These are phyloP conservation scores for Vanessa tameamea DNA, from an alignment of 1,140 invertebrate genomes.

Conservation along the genomic window DNA sequence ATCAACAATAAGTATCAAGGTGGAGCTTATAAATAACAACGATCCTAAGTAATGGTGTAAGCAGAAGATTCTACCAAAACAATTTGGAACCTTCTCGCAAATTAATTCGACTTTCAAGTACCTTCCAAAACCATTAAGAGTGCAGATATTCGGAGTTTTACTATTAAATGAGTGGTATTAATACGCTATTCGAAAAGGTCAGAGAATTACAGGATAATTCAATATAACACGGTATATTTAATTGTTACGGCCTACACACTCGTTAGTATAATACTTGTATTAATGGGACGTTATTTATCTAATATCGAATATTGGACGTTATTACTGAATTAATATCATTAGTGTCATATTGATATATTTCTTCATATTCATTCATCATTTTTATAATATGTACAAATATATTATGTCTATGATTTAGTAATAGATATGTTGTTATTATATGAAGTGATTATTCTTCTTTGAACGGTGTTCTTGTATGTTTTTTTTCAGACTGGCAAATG, in stretches of 20 bases:
- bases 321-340: constrained; percentile 4
- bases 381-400: too few species aligned
- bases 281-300: constrained; percentile 4
- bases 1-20: too few species aligned
- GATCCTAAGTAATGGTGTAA: too few species aligned
- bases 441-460: not conserved
- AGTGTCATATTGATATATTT: not conserved
- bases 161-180: not conserved
- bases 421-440: not conserved
- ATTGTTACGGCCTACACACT: not conserved
- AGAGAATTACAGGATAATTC: not conserved
- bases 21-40: too few species aligned
- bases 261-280: constrained; percentile 1
- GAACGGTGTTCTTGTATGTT: not conserved
- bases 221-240: constrained; percentile 1
- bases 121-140: not conserved
- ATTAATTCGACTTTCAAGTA: not conserved
- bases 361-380: too few species aligned
- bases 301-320: not conserved
- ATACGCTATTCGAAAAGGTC: constrained; percentile 1
- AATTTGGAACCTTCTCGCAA: not conserved
- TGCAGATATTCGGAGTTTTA: not conserved
- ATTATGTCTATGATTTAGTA: too few species aligned
- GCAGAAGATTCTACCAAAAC: too few species aligned
- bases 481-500: not conserved